Base-by-base conservation (phyloP, 2,888 invertebrate species). In the Julus scanicus region DNA sequence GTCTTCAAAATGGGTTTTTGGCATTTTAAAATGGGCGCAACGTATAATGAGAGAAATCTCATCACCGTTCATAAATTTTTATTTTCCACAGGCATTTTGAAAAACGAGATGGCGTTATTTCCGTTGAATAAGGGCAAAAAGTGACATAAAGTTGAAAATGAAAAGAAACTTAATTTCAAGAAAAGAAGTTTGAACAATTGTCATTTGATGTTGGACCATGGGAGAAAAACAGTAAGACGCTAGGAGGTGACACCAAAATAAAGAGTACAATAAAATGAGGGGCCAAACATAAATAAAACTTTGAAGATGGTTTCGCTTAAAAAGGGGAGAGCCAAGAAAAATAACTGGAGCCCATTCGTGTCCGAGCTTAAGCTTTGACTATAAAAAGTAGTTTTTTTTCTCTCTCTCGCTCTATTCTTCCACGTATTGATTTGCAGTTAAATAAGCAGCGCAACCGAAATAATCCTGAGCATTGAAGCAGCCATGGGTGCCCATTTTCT, bases 351-450 rank as follows among this genome's bases (percentile, higher is more conserved):
- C 29, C 29, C 71, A 29, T 71, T 71, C 71, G 71, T 71, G 71
- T 71, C 71, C 71, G 71, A 71, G 71, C 71, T 71, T 71, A 71
- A 71, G 71, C 71, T 71, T 71, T 71, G 71, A 71, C 71, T 71
- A 71, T 71, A 71, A 71, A 71, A 71, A 71, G 29, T 71, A 20
- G 44, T 71, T 71, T 71, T 63, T 63, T 63, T 63, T n/a, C n/a
- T 48, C 48, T 53, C 15, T 29, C 29, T 29, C 29, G 29, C 53
- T 71, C 71, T 29, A 29, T 71, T 71, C 71, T 71, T 71, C 71
- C 71, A 20, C 71, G 29, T 71, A 71, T 71, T 71, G 71, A 71
- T 71, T 71, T 71, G 71, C 71, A 71, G 71, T 71, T 71, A 71
- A 71, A 71, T 71, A 71, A 71, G 71, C 71, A 71, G 71, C 71